phyloP scores from a whole-genome alignment of 2,113 vertebrate genomes.

The Spea multiplicata region DNA sequence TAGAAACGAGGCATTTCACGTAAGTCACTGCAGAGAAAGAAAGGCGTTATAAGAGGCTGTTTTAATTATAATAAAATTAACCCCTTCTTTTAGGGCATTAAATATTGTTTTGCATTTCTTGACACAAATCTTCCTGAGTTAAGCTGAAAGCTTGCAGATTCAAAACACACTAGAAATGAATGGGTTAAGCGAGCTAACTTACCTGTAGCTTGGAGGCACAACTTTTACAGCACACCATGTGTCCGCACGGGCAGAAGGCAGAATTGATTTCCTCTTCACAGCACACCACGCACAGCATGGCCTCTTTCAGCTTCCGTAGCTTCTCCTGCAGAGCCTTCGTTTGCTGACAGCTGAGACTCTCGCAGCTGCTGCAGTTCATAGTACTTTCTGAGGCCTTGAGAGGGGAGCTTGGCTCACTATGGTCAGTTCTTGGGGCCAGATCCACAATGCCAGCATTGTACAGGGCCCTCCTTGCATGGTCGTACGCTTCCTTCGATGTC shows the following conservation, averaged over 20 bases:
- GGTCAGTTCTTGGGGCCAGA: slow-evolving; percentile 73
- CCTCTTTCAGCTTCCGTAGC: slow-evolving; percentile 86
- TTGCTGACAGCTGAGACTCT: slow-evolving; percentile 81
- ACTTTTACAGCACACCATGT: slow-evolving; percentile 92
- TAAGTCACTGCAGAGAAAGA: too few relatives aligned
- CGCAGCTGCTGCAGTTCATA: slow-evolving; percentile 79
- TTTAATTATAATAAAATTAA: too few relatives aligned
- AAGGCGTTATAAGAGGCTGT: too few relatives aligned
- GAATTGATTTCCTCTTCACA: slow-evolving; percentile 94
- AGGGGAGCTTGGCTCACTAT: slow-evolving; percentile 74
- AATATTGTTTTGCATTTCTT: not conserved
- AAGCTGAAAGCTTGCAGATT: not conserved
- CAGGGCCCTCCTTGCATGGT: slow-evolving; percentile 87
- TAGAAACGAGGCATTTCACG: too few relatives aligned
- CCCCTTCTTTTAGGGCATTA: not conserved
- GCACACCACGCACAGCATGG: slow-evolving; percentile 92
- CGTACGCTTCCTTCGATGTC: slow-evolving; percentile 96
- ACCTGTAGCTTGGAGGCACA: slow-evolving; percentile 92
- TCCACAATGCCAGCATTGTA: slow-evolving; percentile 91
- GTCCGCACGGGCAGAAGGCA: slow-evolving; percentile 94
- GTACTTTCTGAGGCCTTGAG: slow-evolving; percentile 65
- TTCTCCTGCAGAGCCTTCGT: slow-evolving; percentile 85
- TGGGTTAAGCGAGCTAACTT: slow-evolving; percentile 36
- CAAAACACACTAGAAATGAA: not conserved
- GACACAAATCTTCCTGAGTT: not conserved